Evolutionary conservation across 2,888 invertebrate species (phyloP), one percentile per base, ranked within the genome.

Genomic region (Epirrhoe tristata): DNA sequence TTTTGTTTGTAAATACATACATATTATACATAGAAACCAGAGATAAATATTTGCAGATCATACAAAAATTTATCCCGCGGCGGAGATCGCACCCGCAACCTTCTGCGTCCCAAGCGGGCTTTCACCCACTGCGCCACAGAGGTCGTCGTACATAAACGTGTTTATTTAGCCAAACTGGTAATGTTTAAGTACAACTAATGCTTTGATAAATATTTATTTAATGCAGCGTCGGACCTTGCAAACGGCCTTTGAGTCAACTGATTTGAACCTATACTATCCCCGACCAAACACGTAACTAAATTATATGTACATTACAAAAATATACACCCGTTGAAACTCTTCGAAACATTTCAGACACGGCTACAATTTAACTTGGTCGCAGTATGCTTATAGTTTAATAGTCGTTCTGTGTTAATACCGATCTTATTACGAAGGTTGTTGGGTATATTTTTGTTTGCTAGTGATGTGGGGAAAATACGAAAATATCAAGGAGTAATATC

Each of bases 221-320:
- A 43, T 52, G 24, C 61, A 57, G 36, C 62, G 48, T 39, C 50
- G 59, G 66, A 57, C 87, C 88, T 89, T 87, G 86, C 77, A 14
- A 74, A 76, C 83, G 85, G 78, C 89, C 90, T 90, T 82, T 83
- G 73, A 77, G 77, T 80, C 81, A 81, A 76, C 72, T 63, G 68
- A 66, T 67, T 72, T 74, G 77, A 81, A 82, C 81, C 79, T 82
- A 82, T 83, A 87, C 86, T 86, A 82, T 87, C 84, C 81, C 85
- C 71, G 64, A 50, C n/a, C 58, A 69, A 70, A 62, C 51, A 56
- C 24, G 59, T 12, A 36, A 71, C 70, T 55, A 74, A 63, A 14
- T 66, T 72, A 31, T 43, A 46, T 58, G 53, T 66, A 54, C 66
- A 31, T 58, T 67, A 36, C 6, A 43, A 55, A 70, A 53, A 67